Evolutionary conservation across 2,113 vertebrate species (phyloP).

Genomic region (Nematolebias whitei): DNA sequence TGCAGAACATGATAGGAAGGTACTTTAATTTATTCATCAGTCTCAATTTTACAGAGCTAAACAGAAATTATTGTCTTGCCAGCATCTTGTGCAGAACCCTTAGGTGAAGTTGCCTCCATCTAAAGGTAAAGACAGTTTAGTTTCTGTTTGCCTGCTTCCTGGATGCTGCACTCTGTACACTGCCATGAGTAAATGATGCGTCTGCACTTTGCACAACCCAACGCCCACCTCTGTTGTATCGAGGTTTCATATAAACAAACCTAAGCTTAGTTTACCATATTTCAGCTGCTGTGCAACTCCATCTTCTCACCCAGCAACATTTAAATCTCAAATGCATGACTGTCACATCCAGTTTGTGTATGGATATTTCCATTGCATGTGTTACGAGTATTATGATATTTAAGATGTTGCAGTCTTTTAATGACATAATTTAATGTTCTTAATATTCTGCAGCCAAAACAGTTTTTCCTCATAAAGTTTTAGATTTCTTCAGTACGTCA

Average conservation of each 20-base stretch:
- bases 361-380: too few relatives aligned
- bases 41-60: neutral
- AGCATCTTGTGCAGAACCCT: neutral
- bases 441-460: too few relatives aligned
- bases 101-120: slow-evolving; percentile 1
- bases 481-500: too few relatives aligned
- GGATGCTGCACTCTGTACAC: slow-evolving; percentile 25
- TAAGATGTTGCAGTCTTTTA: too few relatives aligned
- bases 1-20: too few relatives aligned
- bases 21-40: neutral
- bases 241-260: slow-evolving; percentile 39
- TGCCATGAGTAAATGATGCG: slow-evolving; percentile 2
- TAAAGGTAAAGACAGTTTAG: slow-evolving; percentile 10
- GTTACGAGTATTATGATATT: too few relatives aligned
- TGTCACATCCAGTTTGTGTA: neutral
- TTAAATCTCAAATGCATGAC: neutral
- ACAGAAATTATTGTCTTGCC: slow-evolving; percentile 5
- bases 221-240: slow-evolving; percentile 37
- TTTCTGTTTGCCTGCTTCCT: slow-evolving; percentile 13
- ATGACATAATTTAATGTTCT: too few relatives aligned
- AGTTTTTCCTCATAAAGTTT: too few relatives aligned
- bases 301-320: slow-evolving; percentile 16
- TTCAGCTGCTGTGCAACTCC: slow-evolving; percentile 12
- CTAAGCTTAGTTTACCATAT: slow-evolving; percentile 11
- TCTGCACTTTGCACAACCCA: slow-evolving; percentile 44